Evolutionary conservation across 2,797 vertebrate species (phyloP), one percentile per base, ranked within the genome.

Genomic region (Gymnothorax javanicus): DNA sequence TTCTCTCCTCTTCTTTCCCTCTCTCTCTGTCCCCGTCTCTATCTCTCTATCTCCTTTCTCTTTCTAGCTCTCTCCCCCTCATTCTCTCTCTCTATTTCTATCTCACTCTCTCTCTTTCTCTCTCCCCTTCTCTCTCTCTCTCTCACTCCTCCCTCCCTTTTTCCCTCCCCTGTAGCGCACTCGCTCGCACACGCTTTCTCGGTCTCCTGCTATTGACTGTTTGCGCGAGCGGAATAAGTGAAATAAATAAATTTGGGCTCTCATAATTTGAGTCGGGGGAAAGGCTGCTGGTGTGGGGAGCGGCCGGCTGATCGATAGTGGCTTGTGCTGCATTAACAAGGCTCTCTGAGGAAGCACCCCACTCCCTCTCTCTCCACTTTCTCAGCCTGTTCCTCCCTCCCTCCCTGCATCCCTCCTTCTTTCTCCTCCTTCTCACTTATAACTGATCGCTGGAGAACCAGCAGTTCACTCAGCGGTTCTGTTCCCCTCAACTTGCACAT

Each of bases 281-380:
- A 27, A 43, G 84, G 13, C 9, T 7, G 27, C 54, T 59, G 9
- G 64, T 73, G 84, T 79, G 7, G 60, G 79, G 77, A 57, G 79
- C 56, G 7, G 84, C 71, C 87, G 88, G 88, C 82, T 84, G 88
- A 93, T 95, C 93, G 91, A 94, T 94, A 86, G 85, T 87, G 82
- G 91, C 89, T 89, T 92, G 89, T 89, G 86, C 86, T 91, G 94
- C 93, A 94, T 94, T 87, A 93, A 90, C 86, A 90, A 91, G 84
- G 64, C 67, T 84, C 71, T 82, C 83, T 87, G 87, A 89, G 88
- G 17, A 27, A 23, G 11, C 71, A 4, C 71, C 71, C n/a, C 12
- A 33, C 71, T 12, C 54, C n/a, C 71, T 73, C 57, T 57, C 83
- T 20, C 73, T 69, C 86, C 8, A n/a, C 73, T 2, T 17, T 4